Evolutionary conservation across 2,113 vertebrate genomes (phyloP), one percentile per base, ranked within the genome.

Genomic region (Chloropsis hardwickii): DNA sequence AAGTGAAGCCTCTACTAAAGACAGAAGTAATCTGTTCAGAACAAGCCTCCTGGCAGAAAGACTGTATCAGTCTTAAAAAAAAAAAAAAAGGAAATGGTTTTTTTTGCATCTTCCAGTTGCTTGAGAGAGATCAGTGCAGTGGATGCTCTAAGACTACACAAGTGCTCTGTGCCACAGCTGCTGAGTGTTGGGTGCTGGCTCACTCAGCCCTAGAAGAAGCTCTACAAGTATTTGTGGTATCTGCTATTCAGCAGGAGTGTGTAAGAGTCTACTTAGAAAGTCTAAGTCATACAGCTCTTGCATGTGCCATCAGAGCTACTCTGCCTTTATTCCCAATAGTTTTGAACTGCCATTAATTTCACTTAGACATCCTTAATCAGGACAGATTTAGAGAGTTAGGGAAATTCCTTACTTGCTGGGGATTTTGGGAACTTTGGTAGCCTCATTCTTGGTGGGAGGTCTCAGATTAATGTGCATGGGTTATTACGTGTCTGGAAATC

Each of bases 401-500:
- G 69, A 91, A 96, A 90, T 84, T 86, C 81, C 90, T 90, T 73
- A 44, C 28, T 89, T 87, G 37, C 44, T 66, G 65, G 54, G 54
- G 69, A 81, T 87, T 91, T 91, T 23, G 47, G 54, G 73, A 89
- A 84, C 85, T 89, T 53, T 48, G 20, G 50, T 84, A 86, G 69
- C 72, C 81, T 89, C 66, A 73, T 42, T 84, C 77, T 70, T 66
- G 51, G 66, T 87, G 78, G 78, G 81, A 91, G 76, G 77, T 84
- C 80, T 86, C 86, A 88, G 48, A 62, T 53, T n/a, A 88, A 88
- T 11, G 31, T 45, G 58, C 45, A 81, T 5, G 13, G 45, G 60
- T 96, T 91, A 83, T 88, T 83, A 88, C 1, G 37, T 77, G 77
- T 23, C 40, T 94, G 94, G 92, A 91, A 96, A 91, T 57, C 24